These are phyloP conservation scores for Melanchra persicariae DNA, from an alignment of 2,888 invertebrate genomes.

Conservation along the genomic window DNA sequence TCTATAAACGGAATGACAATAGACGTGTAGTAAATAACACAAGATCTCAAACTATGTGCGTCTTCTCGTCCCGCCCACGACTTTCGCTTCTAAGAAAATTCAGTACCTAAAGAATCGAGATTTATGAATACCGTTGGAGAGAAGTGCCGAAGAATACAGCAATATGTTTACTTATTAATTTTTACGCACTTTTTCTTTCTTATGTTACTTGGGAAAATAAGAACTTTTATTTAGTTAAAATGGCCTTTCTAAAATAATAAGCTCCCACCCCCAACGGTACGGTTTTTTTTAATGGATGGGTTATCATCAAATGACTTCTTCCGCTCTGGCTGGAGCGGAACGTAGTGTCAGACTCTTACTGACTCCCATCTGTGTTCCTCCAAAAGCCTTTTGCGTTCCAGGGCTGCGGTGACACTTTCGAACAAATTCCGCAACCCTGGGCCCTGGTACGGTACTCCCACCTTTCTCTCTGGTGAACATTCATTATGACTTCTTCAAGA, in stretches of 20 bases:
- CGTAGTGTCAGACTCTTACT: no score
- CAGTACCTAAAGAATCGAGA: conserved; percentile 24
- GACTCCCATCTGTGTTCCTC: no score
- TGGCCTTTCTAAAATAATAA: not conserved
- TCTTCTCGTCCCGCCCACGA: conserved; percentile 1
- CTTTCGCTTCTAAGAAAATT: not conserved
- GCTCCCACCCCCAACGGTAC: no score
- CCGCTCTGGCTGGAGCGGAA: no score
- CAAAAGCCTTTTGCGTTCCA: no score
- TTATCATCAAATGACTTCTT: no score
- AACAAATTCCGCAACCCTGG: no score
- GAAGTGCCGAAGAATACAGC: conserved; percentile 31
- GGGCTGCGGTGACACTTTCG: no score
- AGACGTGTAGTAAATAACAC: conserved; percentile 26
- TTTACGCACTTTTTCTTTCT: conserved; percentile 28
- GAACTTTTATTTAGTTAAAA: not conserved
- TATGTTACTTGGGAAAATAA: conserved; percentile 4
- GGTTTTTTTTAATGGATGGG: no score
- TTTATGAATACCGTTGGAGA: conserved; percentile 39
- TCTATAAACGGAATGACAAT: conserved; percentile 31
- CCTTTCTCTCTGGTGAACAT: not conserved
- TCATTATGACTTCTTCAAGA: not conserved
- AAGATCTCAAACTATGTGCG: conserved; percentile 3
- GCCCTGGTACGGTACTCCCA: not conserved
- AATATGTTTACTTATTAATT: conserved; percentile 43